Percentiles rank a stretch among this genome's conserved stretches.
Evolutionary conservation across 2,113 vertebrate species (phyloP).

Genomic region (Delphinus delphis): DNA sequence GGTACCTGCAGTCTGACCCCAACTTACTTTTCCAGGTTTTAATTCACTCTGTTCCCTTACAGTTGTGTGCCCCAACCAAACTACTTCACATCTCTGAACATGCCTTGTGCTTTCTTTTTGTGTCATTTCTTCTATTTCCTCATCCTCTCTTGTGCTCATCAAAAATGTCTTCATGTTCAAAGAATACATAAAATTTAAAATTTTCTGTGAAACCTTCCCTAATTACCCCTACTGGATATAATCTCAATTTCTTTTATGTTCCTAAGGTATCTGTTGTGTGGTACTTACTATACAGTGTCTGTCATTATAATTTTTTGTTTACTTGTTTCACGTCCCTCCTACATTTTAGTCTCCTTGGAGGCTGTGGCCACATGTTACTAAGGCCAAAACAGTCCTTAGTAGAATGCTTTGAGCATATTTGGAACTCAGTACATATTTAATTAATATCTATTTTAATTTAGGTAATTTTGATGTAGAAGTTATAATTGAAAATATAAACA

Average conservation of each 20-base stretch:
- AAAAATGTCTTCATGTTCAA: conserved; percentile 2
- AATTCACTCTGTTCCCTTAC: neutral
- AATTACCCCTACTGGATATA: neutral
- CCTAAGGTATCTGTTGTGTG: neutral
- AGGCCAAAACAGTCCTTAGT: neutral
- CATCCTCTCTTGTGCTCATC: neutral
- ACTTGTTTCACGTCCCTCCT: neutral
- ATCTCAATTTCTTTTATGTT: neutral
- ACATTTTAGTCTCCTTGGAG: conserved; percentile 28
- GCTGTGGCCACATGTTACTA: neutral
- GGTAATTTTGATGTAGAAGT: conserved; percentile 39
- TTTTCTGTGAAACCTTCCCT: neutral
- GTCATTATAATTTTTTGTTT: neutral
- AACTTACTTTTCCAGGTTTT: neutral
- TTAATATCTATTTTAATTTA: conserved; percentile 36
- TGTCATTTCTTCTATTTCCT: neutral
- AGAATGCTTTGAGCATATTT: neutral
- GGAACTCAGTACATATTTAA: neutral
- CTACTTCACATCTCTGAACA: neutral
- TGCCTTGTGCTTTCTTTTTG: conserved; percentile 13
- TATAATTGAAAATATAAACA: neutral
- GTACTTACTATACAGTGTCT: neutral
- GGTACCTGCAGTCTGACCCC: neutral
- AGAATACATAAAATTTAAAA: neutral
- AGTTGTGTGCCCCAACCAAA: neutral